Base-by-base conservation (phyloP, 2,888 invertebrate species). In the Eucera pruinosa region DNA sequence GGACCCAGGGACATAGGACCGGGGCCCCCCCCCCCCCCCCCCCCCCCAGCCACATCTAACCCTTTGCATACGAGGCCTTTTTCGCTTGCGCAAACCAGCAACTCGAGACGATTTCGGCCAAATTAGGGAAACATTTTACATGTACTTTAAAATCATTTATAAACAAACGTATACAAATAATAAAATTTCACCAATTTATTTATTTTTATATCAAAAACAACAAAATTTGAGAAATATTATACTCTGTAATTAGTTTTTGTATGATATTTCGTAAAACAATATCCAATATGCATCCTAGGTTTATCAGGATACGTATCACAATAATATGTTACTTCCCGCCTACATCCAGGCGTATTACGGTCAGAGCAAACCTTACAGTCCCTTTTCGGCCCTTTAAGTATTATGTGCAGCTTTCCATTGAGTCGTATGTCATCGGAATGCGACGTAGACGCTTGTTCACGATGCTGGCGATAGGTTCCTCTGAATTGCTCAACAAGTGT, bases 31-130 rank as follows among this genome's bases (percentile, higher is more conserved):
- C n/a, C n/a, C n/a, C n/a, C n/a, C n/a, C n/a, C n/a, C n/a, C n/a
- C n/a, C n/a, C n/a, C n/a, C n/a, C n/a, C n/a, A n/a, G n/a, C n/a
- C n/a, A n/a, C n/a, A n/a, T 33, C 7, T 33, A 48, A 50, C 50
- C 50, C 27, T 50, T 50, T 50, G 50, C 27, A 27, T 27, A 25
- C 50, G 50, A 50, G 27, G 15, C 25, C 50, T 50, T 50, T 50
- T 30, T 50, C 27, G 25, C 25, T 15, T 5, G 27, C 25, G 48
- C 50, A 15, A 27, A 50, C 25, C 15, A 50, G 25, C 50, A 50
- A 50, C 50, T 50, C 50, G 50, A 50, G 27, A 50, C 50, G 27
- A 25, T 50, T 50, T 50, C 50, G 27, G 15, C 50, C 27, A 27
- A 25, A 27, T 50, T 50, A 23, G 50, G 27, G 25, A 15, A 50